phyloP scores from a whole-genome alignment of 2,797 vertebrate genomes.

The Trachurus trachurus region DNA sequence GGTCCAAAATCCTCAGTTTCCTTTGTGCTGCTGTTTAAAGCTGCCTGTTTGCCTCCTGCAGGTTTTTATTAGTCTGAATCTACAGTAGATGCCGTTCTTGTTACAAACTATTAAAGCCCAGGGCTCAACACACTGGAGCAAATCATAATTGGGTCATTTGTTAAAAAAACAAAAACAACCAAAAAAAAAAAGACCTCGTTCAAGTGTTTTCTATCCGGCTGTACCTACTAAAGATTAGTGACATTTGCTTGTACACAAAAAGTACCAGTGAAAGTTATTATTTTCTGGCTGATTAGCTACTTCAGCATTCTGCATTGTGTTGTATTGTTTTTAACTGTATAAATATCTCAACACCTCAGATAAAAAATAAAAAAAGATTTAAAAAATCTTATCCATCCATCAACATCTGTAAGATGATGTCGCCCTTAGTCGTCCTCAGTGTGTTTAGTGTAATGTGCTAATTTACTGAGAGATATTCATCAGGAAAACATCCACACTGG shows the following conservation, averaged over 20 bases:
- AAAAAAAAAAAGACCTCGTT: not conserved
- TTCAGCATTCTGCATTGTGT: not conserved
- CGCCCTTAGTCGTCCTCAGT: too few species aligned
- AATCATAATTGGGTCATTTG: not conserved
- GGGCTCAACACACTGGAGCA: not conserved
- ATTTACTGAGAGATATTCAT: not conserved
- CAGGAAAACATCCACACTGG: not conserved
- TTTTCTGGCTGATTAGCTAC: too few species aligned
- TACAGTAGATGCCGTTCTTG: too few species aligned
- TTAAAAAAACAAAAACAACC: not conserved
- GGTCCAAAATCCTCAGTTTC: not conserved
- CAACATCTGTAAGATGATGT: not conserved
- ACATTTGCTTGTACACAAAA: not conserved
- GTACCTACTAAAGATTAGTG: too few species aligned
- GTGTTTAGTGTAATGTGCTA: too few species aligned
- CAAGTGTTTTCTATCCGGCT: not conserved
- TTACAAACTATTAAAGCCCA: not conserved
- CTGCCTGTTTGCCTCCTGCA: not conserved
- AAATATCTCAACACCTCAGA: not conserved
- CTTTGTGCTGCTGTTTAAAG: not conserved
- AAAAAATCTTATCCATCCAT: too few species aligned
- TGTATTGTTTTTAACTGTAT: too few species aligned
- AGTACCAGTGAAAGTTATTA: not conserved
- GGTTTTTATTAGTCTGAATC: slow-evolving; percentile 19
- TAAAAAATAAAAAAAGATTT: too few species aligned